Evolutionary conservation across 2,888 invertebrate species (phyloP).

Genomic region (Limulus polyphemus): DNA sequence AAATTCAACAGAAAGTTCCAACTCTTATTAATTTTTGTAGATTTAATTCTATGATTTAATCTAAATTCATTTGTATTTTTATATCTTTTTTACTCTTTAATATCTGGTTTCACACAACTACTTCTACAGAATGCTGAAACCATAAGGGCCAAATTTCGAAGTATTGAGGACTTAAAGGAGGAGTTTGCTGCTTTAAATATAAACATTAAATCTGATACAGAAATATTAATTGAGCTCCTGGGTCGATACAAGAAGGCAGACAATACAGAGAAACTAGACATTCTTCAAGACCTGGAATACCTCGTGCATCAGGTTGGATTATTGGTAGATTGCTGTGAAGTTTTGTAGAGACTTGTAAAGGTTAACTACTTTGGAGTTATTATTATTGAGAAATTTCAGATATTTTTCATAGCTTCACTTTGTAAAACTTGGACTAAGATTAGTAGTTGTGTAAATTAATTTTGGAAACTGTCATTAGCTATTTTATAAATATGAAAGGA

Average conservation of each 20-base stretch:
- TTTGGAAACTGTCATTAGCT: too few relatives aligned
- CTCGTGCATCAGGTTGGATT: constrained; percentile 51
- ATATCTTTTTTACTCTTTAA: too few relatives aligned
- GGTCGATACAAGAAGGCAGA: constrained; percentile 31
- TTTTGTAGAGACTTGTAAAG: background rate
- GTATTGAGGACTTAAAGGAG: constrained; percentile 52
- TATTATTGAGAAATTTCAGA: background rate
- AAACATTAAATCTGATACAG: constrained; percentile 52
- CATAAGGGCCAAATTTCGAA: constrained; percentile 39
- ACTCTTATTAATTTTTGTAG: too few relatives aligned
- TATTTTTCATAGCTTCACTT: too few relatives aligned
- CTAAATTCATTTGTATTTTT: too few relatives aligned
- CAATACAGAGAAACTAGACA: constrained; percentile 39
- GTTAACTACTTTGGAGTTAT: constrained; percentile 2
- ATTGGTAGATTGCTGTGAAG: too few relatives aligned
- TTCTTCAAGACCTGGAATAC: constrained; percentile 54
- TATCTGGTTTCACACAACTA: too few relatives aligned
- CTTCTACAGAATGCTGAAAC: constrained; percentile 21
- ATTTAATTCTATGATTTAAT: too few relatives aligned
- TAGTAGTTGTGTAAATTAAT: too few relatives aligned
- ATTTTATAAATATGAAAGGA: too few relatives aligned
- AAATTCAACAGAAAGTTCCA: too few relatives aligned
- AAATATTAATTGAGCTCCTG: constrained; percentile 48
- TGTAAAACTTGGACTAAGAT: too few relatives aligned
- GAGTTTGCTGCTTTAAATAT: constrained; percentile 50